Conservation (phyloP, 2,888 invertebrate species). For the Meteorus colon region DNA sequence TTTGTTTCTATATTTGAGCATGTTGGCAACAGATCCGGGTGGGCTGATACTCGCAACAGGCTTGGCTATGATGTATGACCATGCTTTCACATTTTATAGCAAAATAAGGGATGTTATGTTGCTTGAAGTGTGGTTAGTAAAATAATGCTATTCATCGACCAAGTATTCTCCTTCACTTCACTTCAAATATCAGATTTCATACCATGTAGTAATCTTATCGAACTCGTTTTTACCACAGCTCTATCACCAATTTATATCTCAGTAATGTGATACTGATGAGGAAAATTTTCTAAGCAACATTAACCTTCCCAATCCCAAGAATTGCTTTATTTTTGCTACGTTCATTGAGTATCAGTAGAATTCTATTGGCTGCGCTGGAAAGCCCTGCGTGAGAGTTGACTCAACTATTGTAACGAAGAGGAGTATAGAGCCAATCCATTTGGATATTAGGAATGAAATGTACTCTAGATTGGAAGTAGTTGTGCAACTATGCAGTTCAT, state of each 20-base stretch:
- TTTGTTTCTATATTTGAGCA: neutral
- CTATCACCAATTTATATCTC: no score
- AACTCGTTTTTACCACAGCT: no score
- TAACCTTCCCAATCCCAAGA: no score
- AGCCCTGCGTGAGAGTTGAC: conserved; percentile 24
- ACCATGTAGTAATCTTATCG: no score
- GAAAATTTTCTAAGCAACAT: no score
- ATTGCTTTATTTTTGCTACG: neutral
- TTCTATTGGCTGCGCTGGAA: conserved; percentile 2
- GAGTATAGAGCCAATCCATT: conserved; percentile 19
- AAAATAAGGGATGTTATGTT: no score
- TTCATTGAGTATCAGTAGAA: neutral
- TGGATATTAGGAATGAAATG: conserved; percentile 5
- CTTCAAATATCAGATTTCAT: no score
- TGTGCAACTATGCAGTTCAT: neutral
- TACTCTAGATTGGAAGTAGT: neutral
- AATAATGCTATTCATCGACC: no score
- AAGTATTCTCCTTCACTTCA: no score
- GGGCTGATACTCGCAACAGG: neutral
- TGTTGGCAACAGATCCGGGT: neutral
- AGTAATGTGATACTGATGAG: no score
- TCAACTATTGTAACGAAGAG: neutral
- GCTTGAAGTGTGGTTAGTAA: no score
- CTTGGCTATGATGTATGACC: neutral
- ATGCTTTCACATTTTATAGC: no score